phyloP scores from a whole-genome alignment of 1,140 invertebrate genomes.

The Rhopalosiphum maidis region DNA sequence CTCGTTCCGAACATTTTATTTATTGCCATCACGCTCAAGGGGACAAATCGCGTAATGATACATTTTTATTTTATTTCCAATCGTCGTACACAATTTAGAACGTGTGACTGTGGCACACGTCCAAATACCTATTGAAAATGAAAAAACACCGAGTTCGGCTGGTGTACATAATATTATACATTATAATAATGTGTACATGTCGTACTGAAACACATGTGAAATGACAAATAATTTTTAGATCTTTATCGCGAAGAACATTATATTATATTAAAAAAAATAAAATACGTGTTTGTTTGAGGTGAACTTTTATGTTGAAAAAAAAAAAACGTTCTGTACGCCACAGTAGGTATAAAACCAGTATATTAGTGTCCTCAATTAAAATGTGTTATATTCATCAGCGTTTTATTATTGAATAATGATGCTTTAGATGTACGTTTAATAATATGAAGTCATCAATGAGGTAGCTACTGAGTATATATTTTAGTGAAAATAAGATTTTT shows the following conservation, averaged over 20 bases:
- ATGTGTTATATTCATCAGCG: neutral
- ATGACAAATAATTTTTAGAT: constrained; percentile 18
- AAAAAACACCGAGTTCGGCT: neutral
- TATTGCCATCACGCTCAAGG: neutral
- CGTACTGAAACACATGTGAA: neutral
- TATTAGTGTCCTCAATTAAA: neutral
- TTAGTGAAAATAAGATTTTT: too few relatives aligned
- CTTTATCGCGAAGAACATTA: neutral
- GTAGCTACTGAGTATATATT: too few relatives aligned
- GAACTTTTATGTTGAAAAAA: neutral
- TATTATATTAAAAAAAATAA: neutral
- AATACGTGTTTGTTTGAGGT: neutral
- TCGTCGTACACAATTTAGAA: constrained; percentile 2
- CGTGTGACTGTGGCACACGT: constrained; percentile 5
- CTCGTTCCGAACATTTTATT: constrained; percentile 1
- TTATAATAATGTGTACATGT: constrained; percentile 5
- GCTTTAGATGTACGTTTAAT: neutral
- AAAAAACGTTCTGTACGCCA: neutral
- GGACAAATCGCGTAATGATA: constrained; percentile 18
- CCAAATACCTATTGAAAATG: constrained; percentile 14
- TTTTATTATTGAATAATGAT: neutral
- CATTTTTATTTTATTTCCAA: constrained; percentile 15
- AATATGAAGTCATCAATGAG: neutral
- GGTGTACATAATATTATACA: neutral
- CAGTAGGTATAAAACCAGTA: neutral